Conservation (phyloP, 2,888 invertebrate species). For the Pammene fasciana region DNA sequence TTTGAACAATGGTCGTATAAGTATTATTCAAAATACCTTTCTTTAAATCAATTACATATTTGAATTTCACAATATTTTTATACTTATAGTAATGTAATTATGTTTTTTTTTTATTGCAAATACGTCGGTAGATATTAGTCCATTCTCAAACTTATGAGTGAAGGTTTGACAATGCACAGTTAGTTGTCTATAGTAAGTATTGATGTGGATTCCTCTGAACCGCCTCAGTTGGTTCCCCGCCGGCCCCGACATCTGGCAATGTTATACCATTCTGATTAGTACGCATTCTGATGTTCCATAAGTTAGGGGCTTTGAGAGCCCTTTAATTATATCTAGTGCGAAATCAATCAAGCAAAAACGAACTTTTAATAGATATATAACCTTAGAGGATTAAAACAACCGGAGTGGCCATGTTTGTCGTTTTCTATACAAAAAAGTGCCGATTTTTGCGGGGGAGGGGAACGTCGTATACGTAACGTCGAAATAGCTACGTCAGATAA, state of each 20-base stretch:
- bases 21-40: no score
- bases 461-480: no score
- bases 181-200: constrained; percentile 16
- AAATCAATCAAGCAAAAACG: background rate
- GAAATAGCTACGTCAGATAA: no score
- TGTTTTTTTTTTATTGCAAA: constrained; percentile 15
- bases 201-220: constrained; percentile 27
- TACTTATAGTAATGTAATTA: no score
- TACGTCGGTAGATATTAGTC: constrained; percentile 9
- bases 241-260: constrained; percentile 38
- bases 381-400: no score
- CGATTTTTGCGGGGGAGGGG: no score
- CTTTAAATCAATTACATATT: no score
- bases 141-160: constrained; percentile 34
- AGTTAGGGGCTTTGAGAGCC: background rate
- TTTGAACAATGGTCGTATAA: no score
- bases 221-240: constrained; percentile 36
- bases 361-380: background rate
- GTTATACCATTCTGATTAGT: constrained; percentile 40
- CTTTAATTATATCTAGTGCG: no score
- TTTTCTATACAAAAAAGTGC: no score
- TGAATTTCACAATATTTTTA: no score
- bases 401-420: no score
- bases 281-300: constrained; percentile 23
- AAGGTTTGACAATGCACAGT: constrained; percentile 36